Percentiles rank a stretch among this genome's conserved stretches.
phyloP scores from a whole-genome alignment of 2,797 vertebrate species.

The Gorsachius magnificus region DNA sequence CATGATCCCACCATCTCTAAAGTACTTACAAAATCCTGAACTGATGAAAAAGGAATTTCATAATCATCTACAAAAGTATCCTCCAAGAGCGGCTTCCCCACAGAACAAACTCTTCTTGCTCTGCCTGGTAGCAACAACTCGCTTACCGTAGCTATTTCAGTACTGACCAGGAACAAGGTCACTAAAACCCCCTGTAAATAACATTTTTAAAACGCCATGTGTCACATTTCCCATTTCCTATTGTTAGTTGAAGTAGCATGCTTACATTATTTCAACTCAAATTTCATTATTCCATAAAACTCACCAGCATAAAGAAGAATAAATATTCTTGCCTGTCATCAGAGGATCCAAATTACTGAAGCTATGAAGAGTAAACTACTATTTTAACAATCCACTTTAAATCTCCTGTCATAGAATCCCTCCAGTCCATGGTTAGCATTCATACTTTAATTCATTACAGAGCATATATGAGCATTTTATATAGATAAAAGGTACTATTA shows the following conservation, averaged over 20 bases:
- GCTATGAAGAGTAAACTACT: background rate
- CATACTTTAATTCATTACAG: background rate
- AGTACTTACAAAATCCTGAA: background rate
- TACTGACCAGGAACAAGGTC: background rate
- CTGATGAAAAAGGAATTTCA: constrained; percentile 32
- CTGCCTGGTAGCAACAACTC: background rate
- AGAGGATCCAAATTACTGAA: background rate
- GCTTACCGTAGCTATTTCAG: background rate
- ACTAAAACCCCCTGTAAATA: background rate
- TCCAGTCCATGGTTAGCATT: background rate
- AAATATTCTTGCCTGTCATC: background rate
- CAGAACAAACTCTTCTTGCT: background rate
- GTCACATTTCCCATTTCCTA: background rate
- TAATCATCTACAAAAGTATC: background rate
- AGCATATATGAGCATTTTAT: background rate
- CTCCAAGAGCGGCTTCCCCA: background rate
- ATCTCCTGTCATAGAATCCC: background rate
- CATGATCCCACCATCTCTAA: background rate
- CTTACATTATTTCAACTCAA: background rate
- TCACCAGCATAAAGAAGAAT: background rate
- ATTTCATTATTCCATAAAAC: constrained; percentile 15
- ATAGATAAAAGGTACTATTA: background rate
- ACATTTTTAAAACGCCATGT: background rate
- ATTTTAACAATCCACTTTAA: background rate
- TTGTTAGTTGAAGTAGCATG: background rate